A percentile compares a stretch with the other conserved stretches of the same genome.
Conservation (phyloP, 1,140 invertebrate genomes). For the Dryas iulia region DNA sequence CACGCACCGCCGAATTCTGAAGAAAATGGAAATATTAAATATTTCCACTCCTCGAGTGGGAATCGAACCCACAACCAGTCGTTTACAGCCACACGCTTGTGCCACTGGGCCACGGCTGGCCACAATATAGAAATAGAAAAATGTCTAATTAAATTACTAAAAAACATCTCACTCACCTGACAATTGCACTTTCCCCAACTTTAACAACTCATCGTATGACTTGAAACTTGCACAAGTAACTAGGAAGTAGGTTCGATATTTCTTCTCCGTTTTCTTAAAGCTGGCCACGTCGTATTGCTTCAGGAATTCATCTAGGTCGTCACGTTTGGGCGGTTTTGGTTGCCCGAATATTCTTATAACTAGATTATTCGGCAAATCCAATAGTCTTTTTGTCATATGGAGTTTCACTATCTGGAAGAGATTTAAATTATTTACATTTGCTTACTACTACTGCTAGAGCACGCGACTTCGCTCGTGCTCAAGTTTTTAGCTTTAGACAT, state of each 20-base stretch:
- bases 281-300: slow-evolving; percentile 23
- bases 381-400: slow-evolving; percentile 30
- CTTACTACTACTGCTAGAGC: no score
- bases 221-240: slow-evolving; percentile 28
- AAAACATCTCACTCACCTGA: neutral
- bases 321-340: slow-evolving; percentile 23
- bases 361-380: slow-evolving; percentile 26
- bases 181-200: neutral
- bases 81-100: no score
- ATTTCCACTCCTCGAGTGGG: no score
- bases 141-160: no score
- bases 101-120: no score
- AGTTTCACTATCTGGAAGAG: slow-evolving; percentile 29
- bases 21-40: no score
- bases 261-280: slow-evolving; percentile 29
- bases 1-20: no score
- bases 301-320: slow-evolving; percentile 18
- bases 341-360: slow-evolving; percentile 19
- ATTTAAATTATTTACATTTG: neutral
- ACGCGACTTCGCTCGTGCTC: no score
- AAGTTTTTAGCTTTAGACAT: no score
- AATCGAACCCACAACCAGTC: no score
- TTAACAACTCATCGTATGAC: slow-evolving; percentile 30
- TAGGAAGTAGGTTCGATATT: slow-evolving; percentile 20
- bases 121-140: no score